Conservation (phyloP, 1,140 invertebrate species). For the Mactra quadrangularis region DNA sequence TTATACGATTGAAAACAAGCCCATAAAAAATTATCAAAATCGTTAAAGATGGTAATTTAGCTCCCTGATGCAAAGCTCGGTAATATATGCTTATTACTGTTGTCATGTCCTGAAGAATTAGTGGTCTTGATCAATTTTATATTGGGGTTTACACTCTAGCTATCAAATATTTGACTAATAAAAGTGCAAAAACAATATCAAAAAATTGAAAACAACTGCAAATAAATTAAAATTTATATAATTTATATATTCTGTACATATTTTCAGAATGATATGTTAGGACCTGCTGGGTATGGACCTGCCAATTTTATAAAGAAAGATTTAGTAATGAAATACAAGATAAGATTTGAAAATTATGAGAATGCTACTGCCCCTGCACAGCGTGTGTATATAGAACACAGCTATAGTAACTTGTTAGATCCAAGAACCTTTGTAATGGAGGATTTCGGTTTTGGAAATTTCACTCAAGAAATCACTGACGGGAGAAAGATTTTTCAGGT, state of each 20-base stretch:
- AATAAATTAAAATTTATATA: too few species aligned
- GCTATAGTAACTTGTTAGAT: slow-evolving; percentile 32
- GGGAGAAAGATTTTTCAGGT: slow-evolving; percentile 22
- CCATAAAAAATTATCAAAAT: too few species aligned
- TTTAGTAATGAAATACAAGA: slow-evolving; percentile 34
- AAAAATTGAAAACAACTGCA: too few species aligned
- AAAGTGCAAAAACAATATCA: too few species aligned
- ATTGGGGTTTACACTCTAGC: too few species aligned
- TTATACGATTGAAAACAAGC: too few species aligned
- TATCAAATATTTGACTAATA: too few species aligned
- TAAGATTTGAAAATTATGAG: slow-evolving; percentile 58
- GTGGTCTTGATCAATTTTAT: too few species aligned
- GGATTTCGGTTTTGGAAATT: slow-evolving; percentile 46
- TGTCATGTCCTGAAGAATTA: too few species aligned
- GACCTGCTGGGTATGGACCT: slow-evolving; percentile 52
- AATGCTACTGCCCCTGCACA: slow-evolving; percentile 62
- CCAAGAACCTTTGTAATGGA: slow-evolving; percentile 31
- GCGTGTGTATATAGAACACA: slow-evolving; percentile 41
- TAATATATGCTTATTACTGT: too few species aligned
- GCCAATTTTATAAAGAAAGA: slow-evolving; percentile 50
- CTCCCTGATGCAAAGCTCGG: too few species aligned
- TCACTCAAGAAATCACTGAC: neutral
- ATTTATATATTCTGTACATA: neutral
- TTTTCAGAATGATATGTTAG: slow-evolving; percentile 57
- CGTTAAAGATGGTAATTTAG: too few species aligned